Evolutionary conservation across 2,113 vertebrate genomes (phyloP), one percentile per base, ranked within the genome.

Genomic region (Percopsis transmontana): DNA sequence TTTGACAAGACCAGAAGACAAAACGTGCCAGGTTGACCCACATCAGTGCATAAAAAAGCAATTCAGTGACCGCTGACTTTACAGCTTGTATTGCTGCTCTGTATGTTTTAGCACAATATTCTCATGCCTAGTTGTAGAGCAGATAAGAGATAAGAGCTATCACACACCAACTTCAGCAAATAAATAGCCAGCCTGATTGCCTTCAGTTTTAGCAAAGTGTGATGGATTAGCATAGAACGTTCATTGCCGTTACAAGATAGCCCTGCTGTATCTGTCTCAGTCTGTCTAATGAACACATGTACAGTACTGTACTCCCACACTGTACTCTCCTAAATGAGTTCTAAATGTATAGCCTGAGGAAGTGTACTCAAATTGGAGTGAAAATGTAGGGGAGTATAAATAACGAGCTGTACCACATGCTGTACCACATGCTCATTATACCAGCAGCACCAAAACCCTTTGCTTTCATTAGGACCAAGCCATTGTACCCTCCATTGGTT

Each of bases 381-480:
- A 27, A 76, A 78, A 72, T 53, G 38, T 9, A 10, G 39, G 48
- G 56, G 65, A n/a, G 19, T 75, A 80, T 85, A 84, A 90, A 84
- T 83, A 83, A 79, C 72, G 52, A 15, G 52, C 12, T 50, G 7
- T 77, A 70, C 77, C 87, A 70, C 60, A 84, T 81, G 52, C 12
- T 50, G 7, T 77, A 70, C 77, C 87, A 70, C 60, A 84, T 81
- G 77, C 77, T 83, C 68, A 87, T 87, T 85, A 87, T 84, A 77
- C 67, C 63, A 81, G 74, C 79, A 70, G 58, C 79, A 84, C 68
- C 67, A 75, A 77, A 88, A 85, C 74, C 83, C 81, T 82, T 77
- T 72, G 55, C 74, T 87, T 72, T 81, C 82, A 89, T 85, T 88
- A 85, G 72, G 51, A 57, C 58, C 2, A 15, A 62, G 64, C 81